phyloP scores from a whole-genome alignment of 1,140 invertebrate species.

The Leptinotarsa defecta region DNA sequence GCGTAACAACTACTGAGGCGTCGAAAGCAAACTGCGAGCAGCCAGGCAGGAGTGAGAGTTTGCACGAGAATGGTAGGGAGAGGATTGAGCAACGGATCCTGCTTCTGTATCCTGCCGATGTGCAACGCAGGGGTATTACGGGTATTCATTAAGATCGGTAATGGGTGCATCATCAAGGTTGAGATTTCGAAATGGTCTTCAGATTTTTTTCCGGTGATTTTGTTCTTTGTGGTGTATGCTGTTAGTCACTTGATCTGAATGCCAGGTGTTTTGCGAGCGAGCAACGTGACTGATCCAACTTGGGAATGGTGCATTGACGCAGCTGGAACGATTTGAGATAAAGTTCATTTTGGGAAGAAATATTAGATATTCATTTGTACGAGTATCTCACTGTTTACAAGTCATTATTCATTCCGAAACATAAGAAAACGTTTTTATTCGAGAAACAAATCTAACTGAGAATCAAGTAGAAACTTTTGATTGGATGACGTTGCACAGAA shows the following conservation, averaged over 20 bases:
- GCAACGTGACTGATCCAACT: too few species aligned
- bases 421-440: too few species aligned
- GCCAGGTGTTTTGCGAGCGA: background rate
- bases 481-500: too few species aligned
- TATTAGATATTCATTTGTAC: too few species aligned
- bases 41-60: background rate
- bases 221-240: background rate
- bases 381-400: too few species aligned
- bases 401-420: too few species aligned
- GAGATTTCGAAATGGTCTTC: background rate
- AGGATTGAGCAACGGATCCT: background rate
- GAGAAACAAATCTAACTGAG: too few species aligned
- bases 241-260: conserved; percentile 2
- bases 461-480: too few species aligned
- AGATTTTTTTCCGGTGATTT: background rate
- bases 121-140: background rate
- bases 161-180: conserved; percentile 5
- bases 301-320: too few species aligned
- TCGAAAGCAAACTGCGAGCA: background rate
- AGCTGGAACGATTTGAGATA: too few species aligned
- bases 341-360: too few species aligned
- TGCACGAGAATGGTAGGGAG: background rate
- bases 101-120: background rate
- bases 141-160: background rate
- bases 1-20: background rate